phyloP scores from a whole-genome alignment of 1,140 invertebrate genomes.

The Lethocerus indicus region DNA sequence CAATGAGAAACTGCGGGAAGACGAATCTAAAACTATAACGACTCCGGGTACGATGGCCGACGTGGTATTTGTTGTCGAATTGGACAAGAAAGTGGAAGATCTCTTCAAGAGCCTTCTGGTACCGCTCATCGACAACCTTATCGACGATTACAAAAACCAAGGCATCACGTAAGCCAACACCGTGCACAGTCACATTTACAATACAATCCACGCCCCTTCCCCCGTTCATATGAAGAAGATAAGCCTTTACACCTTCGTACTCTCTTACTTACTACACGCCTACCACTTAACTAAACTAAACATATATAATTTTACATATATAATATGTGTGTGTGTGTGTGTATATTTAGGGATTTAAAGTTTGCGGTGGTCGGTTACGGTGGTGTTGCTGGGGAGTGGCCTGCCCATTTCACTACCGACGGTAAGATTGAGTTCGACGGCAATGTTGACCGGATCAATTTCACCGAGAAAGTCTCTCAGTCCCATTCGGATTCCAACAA shows the following conservation, averaged over 20 bases:
- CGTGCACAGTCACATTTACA: too few relatives aligned
- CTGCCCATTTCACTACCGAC: conserved; percentile 11
- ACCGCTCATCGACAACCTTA: conserved; percentile 26
- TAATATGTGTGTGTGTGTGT: too few relatives aligned
- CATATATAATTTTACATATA: too few relatives aligned
- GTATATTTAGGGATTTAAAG: conserved; percentile 13
- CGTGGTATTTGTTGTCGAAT: conserved; percentile 50
- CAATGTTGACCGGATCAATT: conserved; percentile 6
- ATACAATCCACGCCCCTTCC: too few relatives aligned
- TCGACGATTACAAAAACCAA: conserved; percentile 28
- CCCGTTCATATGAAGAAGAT: too few relatives aligned
- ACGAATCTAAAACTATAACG: conserved; percentile 42
- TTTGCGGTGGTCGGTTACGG: conserved; percentile 16
- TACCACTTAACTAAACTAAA: too few relatives aligned
- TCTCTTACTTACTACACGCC: too few relatives aligned
- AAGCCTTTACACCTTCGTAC: too few relatives aligned
- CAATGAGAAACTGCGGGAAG: conserved; percentile 29
- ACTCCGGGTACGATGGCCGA: conserved; percentile 50
- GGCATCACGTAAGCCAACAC: conserved; percentile 38
- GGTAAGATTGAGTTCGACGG: conserved; percentile 10
- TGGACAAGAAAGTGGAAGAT: conserved; percentile 26
- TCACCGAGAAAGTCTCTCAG: not conserved
- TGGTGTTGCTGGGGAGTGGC: conserved; percentile 10
- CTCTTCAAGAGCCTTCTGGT: conserved; percentile 28
- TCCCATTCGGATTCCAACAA: not conserved